Evolutionary conservation across 1,140 invertebrate species (phyloP).

Genomic region (Acromyrmex charruanus): DNA sequence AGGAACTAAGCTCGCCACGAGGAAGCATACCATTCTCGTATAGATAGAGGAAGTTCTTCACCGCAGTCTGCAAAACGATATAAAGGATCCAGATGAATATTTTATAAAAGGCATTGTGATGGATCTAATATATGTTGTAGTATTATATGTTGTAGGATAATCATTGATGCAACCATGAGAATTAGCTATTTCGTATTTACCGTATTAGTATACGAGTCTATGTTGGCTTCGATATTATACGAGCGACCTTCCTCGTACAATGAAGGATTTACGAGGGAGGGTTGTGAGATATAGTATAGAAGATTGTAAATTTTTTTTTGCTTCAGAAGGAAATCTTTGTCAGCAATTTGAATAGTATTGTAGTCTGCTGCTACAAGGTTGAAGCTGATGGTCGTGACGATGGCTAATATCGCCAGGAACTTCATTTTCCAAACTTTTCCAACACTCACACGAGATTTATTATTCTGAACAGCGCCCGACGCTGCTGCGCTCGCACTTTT

Average conservation of each 20-base stretch:
- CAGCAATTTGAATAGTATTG: conserved; percentile 77
- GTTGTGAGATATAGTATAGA: conserved; percentile 88
- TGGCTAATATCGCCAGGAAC: conserved; percentile 80
- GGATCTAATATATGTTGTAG: too few relatives aligned
- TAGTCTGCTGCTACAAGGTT: conserved; percentile 66
- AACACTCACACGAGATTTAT: neutral
- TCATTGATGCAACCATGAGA: too few relatives aligned
- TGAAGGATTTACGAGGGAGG: conserved; percentile 83
- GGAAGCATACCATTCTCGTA: conserved; percentile 85
- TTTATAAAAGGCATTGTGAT: neutral
- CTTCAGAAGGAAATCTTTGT: conserved; percentile 86
- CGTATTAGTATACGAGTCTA: conserved; percentile 84
- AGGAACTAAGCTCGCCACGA: conserved; percentile 87
- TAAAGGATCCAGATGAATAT: neutral
- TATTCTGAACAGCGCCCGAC: conserved; percentile 28
- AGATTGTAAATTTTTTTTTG: conserved; percentile 89
- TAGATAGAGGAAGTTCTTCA: conserved; percentile 78
- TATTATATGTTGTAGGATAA: too few relatives aligned
- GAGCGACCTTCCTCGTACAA: conserved; percentile 87
- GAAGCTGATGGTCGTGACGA: conserved; percentile 73
- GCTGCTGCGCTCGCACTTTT: conserved; percentile 26
- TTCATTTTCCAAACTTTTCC: conserved; percentile 50
- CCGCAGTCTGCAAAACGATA: conserved; percentile 75
- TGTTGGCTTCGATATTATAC: conserved; percentile 87
- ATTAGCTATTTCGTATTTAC: conserved; percentile 65